A percentile compares a stretch with the other conserved stretches of the same genome.
These are phyloP conservation scores for Neoarius graeffei DNA, from an alignment of 2,113 vertebrate species.

Conservation along the genomic window DNA sequence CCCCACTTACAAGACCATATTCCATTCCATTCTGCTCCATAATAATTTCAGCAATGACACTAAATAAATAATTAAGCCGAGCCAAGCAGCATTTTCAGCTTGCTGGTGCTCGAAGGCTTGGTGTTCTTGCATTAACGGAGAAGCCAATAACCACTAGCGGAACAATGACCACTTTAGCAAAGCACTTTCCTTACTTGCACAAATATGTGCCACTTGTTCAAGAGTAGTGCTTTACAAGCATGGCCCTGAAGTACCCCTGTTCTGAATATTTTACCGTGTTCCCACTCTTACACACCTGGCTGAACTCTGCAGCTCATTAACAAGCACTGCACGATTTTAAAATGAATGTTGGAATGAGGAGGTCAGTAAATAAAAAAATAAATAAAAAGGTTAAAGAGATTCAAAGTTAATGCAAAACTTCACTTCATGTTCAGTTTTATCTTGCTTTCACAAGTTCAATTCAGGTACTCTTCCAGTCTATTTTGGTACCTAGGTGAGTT, in stretches of 20 bases:
- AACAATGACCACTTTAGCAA: slow-evolving; percentile 6
- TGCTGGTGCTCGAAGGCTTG: neutral
- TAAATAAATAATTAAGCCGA: neutral
- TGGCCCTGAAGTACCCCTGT: neutral
- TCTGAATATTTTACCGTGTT: neutral
- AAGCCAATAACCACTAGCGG: neutral
- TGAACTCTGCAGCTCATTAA: neutral
- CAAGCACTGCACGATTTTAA: neutral
- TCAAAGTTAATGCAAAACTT: neutral
- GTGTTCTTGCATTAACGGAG: slow-evolving; percentile 8
- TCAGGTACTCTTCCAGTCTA: neutral
- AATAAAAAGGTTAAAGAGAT: neutral
- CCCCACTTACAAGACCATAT: neutral
- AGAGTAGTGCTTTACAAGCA: slow-evolving; percentile 2
- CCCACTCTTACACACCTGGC: neutral
- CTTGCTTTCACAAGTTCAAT: neutral
- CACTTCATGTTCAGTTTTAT: neutral
- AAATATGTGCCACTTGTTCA: slow-evolving; percentile 3
- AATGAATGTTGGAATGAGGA: neutral
- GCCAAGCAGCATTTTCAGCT: neutral
- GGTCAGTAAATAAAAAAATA: neutral
- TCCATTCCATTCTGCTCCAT: neutral
- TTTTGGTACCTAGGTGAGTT: neutral
- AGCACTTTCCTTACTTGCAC: slow-evolving; percentile 8
- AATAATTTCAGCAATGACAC: neutral